Evolutionary conservation across 1,140 invertebrate genomes (phyloP), one percentile per base, ranked within the genome.

Genomic region (Dendrolimus punctatus): DNA sequence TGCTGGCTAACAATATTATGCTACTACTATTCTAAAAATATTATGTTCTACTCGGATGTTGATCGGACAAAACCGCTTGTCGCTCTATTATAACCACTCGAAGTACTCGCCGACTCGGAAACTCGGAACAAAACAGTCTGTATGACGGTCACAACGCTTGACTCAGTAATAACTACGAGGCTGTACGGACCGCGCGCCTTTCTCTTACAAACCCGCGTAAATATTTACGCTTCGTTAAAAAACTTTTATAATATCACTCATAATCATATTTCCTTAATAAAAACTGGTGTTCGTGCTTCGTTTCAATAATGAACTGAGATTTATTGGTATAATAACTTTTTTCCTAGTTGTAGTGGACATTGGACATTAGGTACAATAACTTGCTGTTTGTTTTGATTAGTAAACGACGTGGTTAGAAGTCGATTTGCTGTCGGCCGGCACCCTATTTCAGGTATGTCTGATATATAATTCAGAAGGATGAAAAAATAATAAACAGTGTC

Each of bases 171-270:
- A 71, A 75, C 62, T 55, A 66, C 43, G 75, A 75, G 64, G 67
- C 61, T 71, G 72, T 49, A 63, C 64, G 68, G 71, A 70, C 68
- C 65, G 76, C 80, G 78, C 80, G 80, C 75, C 66, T 74, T 69
- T 62, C 57, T 58, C 40, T 51, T 58, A 55, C 50, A 44, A 51
- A 49, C 46, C 58, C 72, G 75, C 80, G 80, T 71, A 76, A 80
- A 74, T 46, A 62, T 80, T 80, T 76, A 82, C 80, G 80, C 68
- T 46, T 73, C 73, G 57, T 69, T 67, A 48, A 62, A 51, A 73
- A 81, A 81, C 72, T 82, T 80, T 77, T 70, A 51, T 55, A 63
- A 59, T 41, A 44, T 41, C 48, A 23, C 23, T 23, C 23, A 23
- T 23, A 23, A 23, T 23, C 23, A 23, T 23, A 23, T 23, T 23